Conservation (phyloP, 2,888 invertebrate genomes). For the Teleogryllus oceanicus region DNA sequence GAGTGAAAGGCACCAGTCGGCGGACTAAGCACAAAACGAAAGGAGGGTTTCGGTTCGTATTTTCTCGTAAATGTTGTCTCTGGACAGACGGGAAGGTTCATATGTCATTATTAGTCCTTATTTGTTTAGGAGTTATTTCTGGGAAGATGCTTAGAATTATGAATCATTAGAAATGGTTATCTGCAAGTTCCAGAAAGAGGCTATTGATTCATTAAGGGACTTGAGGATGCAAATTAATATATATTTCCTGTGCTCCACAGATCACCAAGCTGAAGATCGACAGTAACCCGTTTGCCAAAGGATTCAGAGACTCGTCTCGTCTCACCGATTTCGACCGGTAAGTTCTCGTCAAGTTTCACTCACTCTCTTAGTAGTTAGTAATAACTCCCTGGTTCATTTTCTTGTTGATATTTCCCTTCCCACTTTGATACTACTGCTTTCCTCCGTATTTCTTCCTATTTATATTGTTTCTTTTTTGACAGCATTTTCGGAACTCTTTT, state of each 20-base stretch:
- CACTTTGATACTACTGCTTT: too few relatives aligned
- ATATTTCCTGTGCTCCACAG: constrained; percentile 41
- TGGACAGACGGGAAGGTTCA: not conserved
- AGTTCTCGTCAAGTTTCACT: constrained; percentile 40
- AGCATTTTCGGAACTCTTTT: too few relatives aligned
- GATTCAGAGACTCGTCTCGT: constrained; percentile 77
- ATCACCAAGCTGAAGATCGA: constrained; percentile 82
- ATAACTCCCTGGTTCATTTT: too few relatives aligned
- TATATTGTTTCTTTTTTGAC: too few relatives aligned
- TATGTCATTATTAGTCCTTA: not conserved
- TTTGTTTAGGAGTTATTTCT: not conserved
- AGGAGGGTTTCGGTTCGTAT: not conserved
- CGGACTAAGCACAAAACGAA: not conserved
- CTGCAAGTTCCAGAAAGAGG: not conserved
- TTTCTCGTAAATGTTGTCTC: not conserved
- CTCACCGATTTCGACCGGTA: constrained; percentile 72
- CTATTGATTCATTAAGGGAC: not conserved
- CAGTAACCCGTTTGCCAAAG: constrained; percentile 81
- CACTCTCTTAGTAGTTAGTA: too few relatives aligned
- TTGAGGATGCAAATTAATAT: not conserved
- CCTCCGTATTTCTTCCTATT: too few relatives aligned
- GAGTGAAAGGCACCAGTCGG: too few relatives aligned
- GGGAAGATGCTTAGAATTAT: not conserved
- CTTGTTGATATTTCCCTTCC: too few relatives aligned
- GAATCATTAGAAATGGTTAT: not conserved